Base-by-base conservation (phyloP, 1,140 invertebrate species). In the Subanguina moxae region DNA sequence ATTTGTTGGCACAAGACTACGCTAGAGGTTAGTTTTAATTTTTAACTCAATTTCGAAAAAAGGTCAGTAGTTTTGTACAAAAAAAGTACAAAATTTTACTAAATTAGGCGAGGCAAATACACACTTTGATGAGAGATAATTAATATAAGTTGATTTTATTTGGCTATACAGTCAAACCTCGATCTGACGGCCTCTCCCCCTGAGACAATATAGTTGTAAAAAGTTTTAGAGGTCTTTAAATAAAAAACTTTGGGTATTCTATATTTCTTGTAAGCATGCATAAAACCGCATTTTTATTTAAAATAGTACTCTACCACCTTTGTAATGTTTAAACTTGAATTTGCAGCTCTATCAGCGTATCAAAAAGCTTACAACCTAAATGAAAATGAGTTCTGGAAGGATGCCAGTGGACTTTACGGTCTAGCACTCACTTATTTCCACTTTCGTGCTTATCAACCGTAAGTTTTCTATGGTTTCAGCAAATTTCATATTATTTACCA, bases 371-470 rank as follows among this genome's bases (percentile, higher is more conserved):
- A 76, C n/a, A 70, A 56, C 13, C 25, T 48, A 13, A 45, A 75
- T n/a, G 57, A 64, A 13, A 71, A 75, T 17, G 25, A 70, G 9
- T 78, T 74, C 68, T 78, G 76, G 69, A 69, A 58, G 83, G 90
- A 96, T 85, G 87, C 90, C 0, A 86, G 89, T 28, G 94, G 94
- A 83, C 86, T 96, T 11, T 97, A 94, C 85, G 93, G 93, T 21
- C 85, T 94, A 43, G 93, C 91, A 9, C 86, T 97, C 3, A 91
- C 93, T 57, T 97, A 96, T 84, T 95, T 92, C 83, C 92, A 96
- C 80, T 96, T 90, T 84, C 93, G 93, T 84, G 90, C 90, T 62
- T 94, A 90, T 84, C 89, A 91, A 83, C 94, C 92, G 94, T 96
- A 83, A 93, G 91, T 90, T 57, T 57, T 57, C 71, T 17, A 32